phyloP scores from a whole-genome alignment of 2,888 invertebrate species.

The Reticulitermes lucifugus region DNA sequence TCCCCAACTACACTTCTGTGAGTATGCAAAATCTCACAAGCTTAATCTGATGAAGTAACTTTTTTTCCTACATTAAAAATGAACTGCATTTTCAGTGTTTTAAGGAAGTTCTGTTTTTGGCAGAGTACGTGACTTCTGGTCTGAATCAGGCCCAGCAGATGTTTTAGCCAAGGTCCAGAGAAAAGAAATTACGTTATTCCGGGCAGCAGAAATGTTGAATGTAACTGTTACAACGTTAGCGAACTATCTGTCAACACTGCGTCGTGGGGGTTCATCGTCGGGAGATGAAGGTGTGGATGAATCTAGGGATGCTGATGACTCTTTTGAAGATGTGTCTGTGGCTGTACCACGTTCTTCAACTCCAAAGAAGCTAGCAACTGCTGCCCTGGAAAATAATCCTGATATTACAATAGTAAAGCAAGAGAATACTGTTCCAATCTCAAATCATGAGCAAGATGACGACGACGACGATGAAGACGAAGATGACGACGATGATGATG shows the following conservation, averaged over 20 bases:
- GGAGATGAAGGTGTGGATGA: constrained; percentile 56
- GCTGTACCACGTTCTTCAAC: constrained; percentile 45
- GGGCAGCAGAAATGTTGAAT: constrained; percentile 80
- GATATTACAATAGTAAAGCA: constrained; percentile 73
- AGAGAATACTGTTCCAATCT: constrained; percentile 61
- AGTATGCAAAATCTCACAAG: no score
- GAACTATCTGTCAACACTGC: constrained; percentile 74
- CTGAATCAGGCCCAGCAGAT: constrained; percentile 80
- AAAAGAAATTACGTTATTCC: constrained; percentile 78
- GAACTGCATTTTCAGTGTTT: background rate
- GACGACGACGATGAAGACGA: constrained; percentile 37
- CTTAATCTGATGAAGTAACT: no score
- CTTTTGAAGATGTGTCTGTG: constrained; percentile 61
- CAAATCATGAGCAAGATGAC: constrained; percentile 46
- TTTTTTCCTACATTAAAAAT: no score
- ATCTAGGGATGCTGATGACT: constrained; percentile 56
- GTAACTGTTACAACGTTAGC: constrained; percentile 81
- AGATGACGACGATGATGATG: constrained; percentile 41
- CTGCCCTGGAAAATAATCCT: constrained; percentile 68
- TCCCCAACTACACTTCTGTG: no score
- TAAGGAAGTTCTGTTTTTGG: constrained; percentile 54
- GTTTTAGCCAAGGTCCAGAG: constrained; percentile 77
- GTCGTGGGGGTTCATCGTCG: constrained; percentile 56
- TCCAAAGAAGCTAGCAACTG: constrained; percentile 59
- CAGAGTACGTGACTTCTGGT: constrained; percentile 81